Conservation (phyloP, 1,140 invertebrate genomes). For the Drosophila tani region DNA sequence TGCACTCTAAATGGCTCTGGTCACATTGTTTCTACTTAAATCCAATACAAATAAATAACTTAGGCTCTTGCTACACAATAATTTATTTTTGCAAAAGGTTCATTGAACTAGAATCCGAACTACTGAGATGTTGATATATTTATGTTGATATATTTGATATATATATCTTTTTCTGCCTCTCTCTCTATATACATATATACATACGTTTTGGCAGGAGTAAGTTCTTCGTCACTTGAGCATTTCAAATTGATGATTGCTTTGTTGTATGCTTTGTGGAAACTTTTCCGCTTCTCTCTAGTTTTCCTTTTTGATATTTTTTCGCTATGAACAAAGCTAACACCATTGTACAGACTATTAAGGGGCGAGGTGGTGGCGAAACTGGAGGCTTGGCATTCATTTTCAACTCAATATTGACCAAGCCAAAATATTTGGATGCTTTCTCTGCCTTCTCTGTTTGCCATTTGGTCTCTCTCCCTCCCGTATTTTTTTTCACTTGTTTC, state of each 20-base stretch:
- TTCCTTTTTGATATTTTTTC: constrained; percentile 6
- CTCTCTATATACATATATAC: neutral
- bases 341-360: constrained; percentile 35
- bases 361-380: constrained; percentile 3
- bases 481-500: neutral
- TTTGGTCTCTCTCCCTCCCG: neutral
- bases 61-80: neutral
- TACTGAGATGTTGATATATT: neutral
- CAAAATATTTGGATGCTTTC: constrained; percentile 39
- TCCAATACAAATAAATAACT: neutral
- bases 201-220: constrained; percentile 8
- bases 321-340: constrained; percentile 38
- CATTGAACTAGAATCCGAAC: constrained; percentile 8
- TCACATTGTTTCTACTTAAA: neutral
- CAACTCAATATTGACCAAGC: constrained; percentile 48
- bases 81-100: constrained; percentile 10
- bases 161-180: too few relatives aligned
- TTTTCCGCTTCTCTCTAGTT: constrained; percentile 21
- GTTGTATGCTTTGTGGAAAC: constrained; percentile 28
- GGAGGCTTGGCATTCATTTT: constrained; percentile 43
- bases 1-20: neutral
- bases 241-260: constrained; percentile 49
- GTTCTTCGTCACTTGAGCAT: constrained; percentile 36
- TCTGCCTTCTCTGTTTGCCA: constrained; percentile 21
- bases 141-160: neutral